Evolutionary conservation across 2,888 invertebrate species (phyloP).

Genomic region (Caenorhabditis macrosperma): DNA sequence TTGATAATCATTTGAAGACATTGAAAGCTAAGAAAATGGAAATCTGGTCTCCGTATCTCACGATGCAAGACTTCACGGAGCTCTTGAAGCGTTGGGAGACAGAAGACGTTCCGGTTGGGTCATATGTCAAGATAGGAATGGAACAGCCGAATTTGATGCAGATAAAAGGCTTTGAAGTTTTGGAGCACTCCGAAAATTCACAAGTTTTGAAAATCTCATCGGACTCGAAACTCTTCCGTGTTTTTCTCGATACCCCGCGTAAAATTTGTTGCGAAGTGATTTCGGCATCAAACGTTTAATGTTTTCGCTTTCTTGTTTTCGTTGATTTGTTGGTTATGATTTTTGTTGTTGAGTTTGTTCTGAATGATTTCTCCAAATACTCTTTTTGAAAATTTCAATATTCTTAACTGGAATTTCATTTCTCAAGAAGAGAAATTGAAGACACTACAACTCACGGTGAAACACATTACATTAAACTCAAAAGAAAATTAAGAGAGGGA

Average conservation of each 20-base stretch:
- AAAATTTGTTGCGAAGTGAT: not conserved
- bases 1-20: no score
- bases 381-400: no score
- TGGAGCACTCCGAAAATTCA: not conserved
- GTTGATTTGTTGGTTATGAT: no score
- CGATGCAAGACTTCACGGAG: not conserved
- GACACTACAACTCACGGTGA: not conserved
- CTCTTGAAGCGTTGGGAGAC: not conserved
- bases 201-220: not conserved
- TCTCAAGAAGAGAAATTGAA: conserved; percentile 1
- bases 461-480: not conserved
- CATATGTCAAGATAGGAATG: not conserved
- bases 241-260: not conserved
- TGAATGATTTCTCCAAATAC: no score
- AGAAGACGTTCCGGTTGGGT: not conserved
- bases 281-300: no score
- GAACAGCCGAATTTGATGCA: not conserved
- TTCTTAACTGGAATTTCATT: not conserved
- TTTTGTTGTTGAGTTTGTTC: no score
- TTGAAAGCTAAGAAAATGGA: no score
- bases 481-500: not conserved
- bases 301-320: no score
- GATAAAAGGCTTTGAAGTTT: not conserved
- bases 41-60: not conserved
- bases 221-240: not conserved